Evolutionary conservation across 2,113 vertebrate species (phyloP).

Genomic region (Strigops habroptila): DNA sequence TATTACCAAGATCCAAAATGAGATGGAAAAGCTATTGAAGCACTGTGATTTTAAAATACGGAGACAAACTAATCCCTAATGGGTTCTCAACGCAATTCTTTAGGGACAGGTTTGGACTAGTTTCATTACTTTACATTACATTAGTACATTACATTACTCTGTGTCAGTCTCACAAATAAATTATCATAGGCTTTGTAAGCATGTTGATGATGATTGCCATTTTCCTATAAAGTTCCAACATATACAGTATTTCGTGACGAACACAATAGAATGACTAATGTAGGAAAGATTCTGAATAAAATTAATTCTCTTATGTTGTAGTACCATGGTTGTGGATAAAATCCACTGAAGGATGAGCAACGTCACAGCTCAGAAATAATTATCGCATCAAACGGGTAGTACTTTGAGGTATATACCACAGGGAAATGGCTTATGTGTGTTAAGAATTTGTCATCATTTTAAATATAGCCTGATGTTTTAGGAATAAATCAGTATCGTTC

Average conservation of each 20-base stretch:
- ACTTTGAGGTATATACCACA: neutral
- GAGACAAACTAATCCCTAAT: neutral
- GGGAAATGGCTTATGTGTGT: neutral
- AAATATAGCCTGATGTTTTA: neutral
- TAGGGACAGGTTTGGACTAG: neutral
- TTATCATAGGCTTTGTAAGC: neutral
- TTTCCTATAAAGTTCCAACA: neutral
- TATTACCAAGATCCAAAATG: neutral
- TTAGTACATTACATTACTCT: neutral
- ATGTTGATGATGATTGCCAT: neutral
- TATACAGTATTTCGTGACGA: neutral
- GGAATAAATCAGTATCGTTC: neutral
- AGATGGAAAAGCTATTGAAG: neutral
- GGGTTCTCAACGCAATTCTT: neutral
- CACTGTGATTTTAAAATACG: neutral
- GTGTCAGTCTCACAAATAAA: neutral
- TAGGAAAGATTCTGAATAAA: neutral
- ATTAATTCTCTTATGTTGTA: neutral
- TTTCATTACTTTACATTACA: neutral
- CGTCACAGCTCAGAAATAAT: neutral
- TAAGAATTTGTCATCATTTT: neutral
- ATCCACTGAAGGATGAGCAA: neutral
- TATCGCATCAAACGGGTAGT: neutral
- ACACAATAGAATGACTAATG: rapidly evolving
- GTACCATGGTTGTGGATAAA: neutral